Evolutionary conservation across 2,113 vertebrate species (phyloP).

Genomic region (Cephalopterus ornatus): DNA sequence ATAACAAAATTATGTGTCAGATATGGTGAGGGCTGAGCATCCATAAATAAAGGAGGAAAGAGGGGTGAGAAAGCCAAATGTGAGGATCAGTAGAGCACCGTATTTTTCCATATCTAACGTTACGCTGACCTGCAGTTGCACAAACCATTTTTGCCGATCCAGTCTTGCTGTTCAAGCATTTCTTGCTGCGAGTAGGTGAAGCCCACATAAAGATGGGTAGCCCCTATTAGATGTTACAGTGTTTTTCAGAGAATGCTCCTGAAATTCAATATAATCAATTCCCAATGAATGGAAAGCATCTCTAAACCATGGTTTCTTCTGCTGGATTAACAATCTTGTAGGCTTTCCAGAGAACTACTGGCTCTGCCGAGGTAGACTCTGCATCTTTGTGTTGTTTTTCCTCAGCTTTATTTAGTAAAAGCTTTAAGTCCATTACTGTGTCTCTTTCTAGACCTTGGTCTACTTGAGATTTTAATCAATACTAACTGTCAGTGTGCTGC

Average conservation of each 20-base stretch:
- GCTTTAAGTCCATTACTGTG: neutral
- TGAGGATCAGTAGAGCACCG: neutral
- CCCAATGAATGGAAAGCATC: neutral
- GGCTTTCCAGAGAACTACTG: neutral
- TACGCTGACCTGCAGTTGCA: rapidly evolving
- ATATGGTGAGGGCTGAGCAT: neutral
- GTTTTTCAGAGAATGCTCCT: neutral
- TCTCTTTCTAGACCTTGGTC: neutral
- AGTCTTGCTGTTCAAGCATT: neutral
- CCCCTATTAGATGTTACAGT: neutral
- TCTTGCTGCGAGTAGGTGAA: neutral
- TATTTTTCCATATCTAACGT: neutral
- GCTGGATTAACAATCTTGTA: neutral
- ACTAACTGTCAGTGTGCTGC: rapidly evolving
- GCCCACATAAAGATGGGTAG: neutral
- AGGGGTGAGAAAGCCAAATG: neutral
- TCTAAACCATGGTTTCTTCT: neutral
- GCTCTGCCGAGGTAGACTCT: neutral
- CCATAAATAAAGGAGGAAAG: neutral
- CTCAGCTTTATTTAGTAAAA: neutral
- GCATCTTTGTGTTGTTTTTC: neutral
- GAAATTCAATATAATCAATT: neutral
- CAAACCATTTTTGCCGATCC: neutral
- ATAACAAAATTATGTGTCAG: neutral
- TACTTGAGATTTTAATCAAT: neutral